These are phyloP conservation scores for Drosophila sturtevanti DNA, from an alignment of 1,140 invertebrate genomes.

Conservation along the genomic window DNA sequence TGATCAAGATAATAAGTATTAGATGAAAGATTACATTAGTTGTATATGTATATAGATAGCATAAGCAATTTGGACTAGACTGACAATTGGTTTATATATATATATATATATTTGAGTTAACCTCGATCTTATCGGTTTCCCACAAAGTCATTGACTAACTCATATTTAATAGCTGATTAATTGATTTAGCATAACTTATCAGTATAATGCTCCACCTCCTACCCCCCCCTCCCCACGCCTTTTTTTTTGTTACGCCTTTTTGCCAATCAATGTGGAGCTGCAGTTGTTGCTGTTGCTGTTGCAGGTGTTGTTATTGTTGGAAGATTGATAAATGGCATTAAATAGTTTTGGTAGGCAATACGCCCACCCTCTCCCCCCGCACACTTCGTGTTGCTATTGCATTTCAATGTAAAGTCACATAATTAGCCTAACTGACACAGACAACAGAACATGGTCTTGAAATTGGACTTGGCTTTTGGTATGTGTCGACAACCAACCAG, in stretches of 20 bases:
- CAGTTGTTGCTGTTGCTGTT: neutral
- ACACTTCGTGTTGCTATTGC: conserved; percentile 3
- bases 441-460: neutral
- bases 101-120: neutral
- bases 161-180: conserved; percentile 48
- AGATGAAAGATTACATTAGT: neutral
- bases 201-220: neutral
- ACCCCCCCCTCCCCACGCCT: neutral
- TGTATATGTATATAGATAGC: neutral
- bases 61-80: neutral
- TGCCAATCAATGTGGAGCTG: conserved; percentile 4
- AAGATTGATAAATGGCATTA: conserved; percentile 5
- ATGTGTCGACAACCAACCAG: conserved; percentile 25
- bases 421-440: conserved; percentile 31
- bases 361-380: too few species aligned
- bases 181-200: conserved; percentile 32
- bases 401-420: conserved; percentile 45
- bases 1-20: neutral
- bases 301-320: conserved; percentile 1
- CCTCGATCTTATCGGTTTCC: neutral
- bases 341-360: conserved; percentile 10
- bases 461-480: conserved; percentile 14
- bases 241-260: neutral
- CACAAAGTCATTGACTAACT: conserved; percentile 13
- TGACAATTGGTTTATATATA: neutral